phyloP scores from a whole-genome alignment of 2,797 vertebrate genomes.

The Glossophaga mutica region DNA sequence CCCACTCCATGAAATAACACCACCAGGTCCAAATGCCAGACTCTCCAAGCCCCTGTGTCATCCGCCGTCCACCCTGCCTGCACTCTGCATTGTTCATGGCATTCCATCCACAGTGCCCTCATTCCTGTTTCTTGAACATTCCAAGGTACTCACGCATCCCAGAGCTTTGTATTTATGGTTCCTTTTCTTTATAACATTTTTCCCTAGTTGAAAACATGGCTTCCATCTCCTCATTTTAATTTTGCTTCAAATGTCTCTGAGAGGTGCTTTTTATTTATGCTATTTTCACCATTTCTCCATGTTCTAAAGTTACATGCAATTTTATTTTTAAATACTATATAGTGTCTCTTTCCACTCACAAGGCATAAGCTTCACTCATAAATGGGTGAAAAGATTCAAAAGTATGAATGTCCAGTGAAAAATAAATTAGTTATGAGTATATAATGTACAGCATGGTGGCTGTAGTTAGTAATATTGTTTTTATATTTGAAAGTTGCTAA shows the following conservation, averaged over 20 bases:
- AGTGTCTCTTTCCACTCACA: background rate
- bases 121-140: background rate
- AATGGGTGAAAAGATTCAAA: background rate
- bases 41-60: accelerated
- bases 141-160: background rate
- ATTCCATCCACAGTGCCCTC: background rate
- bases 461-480: background rate
- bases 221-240: background rate
- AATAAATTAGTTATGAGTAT: background rate
- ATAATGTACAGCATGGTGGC: background rate
- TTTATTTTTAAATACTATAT: background rate
- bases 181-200: background rate
- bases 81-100: accelerated
- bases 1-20: background rate
- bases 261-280: background rate
- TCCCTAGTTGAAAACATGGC: background rate
- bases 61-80: accelerated
- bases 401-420: background rate
- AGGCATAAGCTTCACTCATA: background rate
- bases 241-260: background rate
- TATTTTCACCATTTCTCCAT: background rate
- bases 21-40: background rate
- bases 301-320: background rate
- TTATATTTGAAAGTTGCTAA: background rate
- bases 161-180: background rate